These are phyloP conservation scores for Luscinia megarhynchos DNA, from an alignment of 2,797 vertebrate species.

Conservation along the genomic window DNA sequence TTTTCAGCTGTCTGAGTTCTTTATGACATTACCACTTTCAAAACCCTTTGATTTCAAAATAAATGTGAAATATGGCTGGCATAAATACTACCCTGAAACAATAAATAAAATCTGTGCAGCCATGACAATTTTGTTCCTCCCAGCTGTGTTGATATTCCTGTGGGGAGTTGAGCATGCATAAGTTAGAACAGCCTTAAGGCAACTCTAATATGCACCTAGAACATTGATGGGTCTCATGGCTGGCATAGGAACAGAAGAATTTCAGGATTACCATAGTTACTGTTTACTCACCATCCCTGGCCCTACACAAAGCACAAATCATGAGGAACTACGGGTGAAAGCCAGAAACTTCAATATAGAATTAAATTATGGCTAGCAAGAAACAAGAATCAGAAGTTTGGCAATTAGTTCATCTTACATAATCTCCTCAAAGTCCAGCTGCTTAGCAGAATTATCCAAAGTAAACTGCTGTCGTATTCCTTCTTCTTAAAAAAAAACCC, in stretches of 20 bases:
- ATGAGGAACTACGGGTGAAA: neutral
- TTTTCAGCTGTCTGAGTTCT: neutral
- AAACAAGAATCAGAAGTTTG: slow-evolving; percentile 33
- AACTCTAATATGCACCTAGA: neutral
- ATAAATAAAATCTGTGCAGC: slow-evolving; percentile 1
- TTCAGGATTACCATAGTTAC: slow-evolving; percentile 41
- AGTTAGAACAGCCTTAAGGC: neutral
- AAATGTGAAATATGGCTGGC: neutral
- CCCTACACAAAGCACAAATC: neutral
- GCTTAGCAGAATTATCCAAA: slow-evolving; percentile 49
- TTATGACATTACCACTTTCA: neutral
- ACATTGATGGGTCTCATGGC: neutral
- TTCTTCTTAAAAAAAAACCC: neutral
- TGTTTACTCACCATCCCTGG: slow-evolving; percentile 2
- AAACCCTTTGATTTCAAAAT: slow-evolving; percentile 30
- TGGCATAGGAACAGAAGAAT: neutral
- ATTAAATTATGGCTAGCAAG: slow-evolving; percentile 33
- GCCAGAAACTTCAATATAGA: slow-evolving; percentile 20
- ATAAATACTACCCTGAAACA: neutral
- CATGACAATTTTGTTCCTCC: neutral
- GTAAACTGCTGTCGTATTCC: neutral
- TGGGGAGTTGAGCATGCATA: neutral
- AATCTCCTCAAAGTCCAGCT: slow-evolving; percentile 46
- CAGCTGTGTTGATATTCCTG: neutral
- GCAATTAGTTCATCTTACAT: slow-evolving; percentile 37